phyloP scores from a whole-genome alignment of 2,797 vertebrate species.

The Peromyscus aztecus region DNA sequence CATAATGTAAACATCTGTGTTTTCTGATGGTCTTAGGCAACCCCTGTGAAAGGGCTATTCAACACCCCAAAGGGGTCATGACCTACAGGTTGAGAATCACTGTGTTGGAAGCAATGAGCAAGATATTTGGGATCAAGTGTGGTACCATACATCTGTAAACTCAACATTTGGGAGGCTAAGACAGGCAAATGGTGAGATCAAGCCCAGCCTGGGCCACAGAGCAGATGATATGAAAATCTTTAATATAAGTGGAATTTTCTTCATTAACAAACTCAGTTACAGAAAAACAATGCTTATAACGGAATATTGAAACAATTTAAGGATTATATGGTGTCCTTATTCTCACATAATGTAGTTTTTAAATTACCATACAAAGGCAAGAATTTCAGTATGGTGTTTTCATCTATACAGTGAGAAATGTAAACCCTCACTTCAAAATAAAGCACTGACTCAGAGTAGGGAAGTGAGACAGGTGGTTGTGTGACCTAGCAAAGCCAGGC shows the following conservation, averaged over 20 bases:
- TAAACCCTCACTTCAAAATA: not conserved
- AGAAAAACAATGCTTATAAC: not conserved
- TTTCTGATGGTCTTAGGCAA: not conserved
- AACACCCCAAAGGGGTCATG: too few species aligned
- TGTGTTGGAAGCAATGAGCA: not conserved
- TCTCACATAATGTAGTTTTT: not conserved
- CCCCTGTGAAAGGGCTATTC: not conserved
- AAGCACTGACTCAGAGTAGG: too few species aligned
- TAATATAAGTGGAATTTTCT: not conserved
- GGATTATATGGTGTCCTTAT: not conserved
- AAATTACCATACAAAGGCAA: not conserved
- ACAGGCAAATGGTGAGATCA: not conserved
- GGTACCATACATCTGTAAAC: not conserved
- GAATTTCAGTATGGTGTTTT: not conserved
- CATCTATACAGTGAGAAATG: not conserved
- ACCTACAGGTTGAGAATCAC: not conserved
- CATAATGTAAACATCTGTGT: not conserved
- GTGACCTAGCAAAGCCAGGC: not conserved
- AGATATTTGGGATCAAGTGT: not conserved
- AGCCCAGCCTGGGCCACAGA: not conserved
- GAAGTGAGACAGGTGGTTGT: not conserved
- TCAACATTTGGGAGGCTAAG: not conserved
- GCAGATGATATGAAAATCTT: not conserved
- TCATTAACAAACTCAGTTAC: not conserved
- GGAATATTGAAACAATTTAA: not conserved